Base-by-base conservation (phyloP, 37 sponge, comb jelly and placozoan genomes). In the Spongia lamella region DNA sequence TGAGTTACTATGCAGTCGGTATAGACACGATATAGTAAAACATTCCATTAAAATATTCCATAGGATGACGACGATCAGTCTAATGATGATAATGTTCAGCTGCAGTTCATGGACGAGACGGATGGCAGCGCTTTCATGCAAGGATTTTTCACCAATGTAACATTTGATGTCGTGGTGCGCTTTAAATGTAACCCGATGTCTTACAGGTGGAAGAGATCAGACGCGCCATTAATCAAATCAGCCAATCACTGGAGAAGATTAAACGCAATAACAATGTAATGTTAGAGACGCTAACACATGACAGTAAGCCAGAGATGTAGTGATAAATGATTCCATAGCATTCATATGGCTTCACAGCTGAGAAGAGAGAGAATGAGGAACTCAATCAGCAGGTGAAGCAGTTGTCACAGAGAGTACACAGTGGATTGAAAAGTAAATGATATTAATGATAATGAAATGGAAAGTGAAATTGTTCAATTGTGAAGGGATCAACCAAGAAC, bases 381-480 rank as follows among this genome's bases (percentile, higher is more conserved):
- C 56, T 76, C n/a, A 86, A 76, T 81, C 62, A 80, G n/a, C 26
- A 76, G 4, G 75, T 86, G 20, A 86, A 86, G 71, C 61, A 61
- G 55, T 25, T 80, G 6, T 80, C 87, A 14, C 76, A 70, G 21
- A 68, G 30, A 35, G 77, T 80, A 0, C 87, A 86, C 25, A 38
- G 58, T n/a, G 87, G 77, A 63, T 53, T 86, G 15, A 86, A 86
- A 75, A 32, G 87, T 86, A 29, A 15, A 7, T 27, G 7, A 27
- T 17, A 19, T 52, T 17, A 52, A 52, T 52, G 15, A 43, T 13
- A 43, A 9, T 43, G 47, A 43, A 13, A 9, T 43, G 5, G 47
- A 43, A 43, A 43, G 9, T 43, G 47, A 43, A 43, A 43, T 43
- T 13, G 9, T 9, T n/a, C 9, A 43, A 43, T 43, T 13, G 7